phyloP scores from a whole-genome alignment of 2,888 invertebrate genomes.

The Nipponacmea schrenckii region DNA sequence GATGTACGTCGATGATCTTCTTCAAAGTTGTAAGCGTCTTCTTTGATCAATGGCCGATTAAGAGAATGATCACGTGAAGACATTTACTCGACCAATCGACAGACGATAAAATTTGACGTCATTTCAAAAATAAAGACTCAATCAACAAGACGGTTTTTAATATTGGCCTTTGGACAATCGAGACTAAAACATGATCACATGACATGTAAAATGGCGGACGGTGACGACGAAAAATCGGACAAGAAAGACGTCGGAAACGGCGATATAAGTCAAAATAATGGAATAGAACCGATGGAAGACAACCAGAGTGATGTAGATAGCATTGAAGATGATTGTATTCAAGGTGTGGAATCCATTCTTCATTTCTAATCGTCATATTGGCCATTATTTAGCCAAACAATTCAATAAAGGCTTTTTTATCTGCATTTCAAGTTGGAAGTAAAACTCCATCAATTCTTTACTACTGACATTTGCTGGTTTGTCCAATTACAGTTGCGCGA shows the following conservation, averaged over 20 bases:
- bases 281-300: slow-evolving; percentile 15
- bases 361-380: background rate
- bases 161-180: background rate
- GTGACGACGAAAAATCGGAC: slow-evolving; percentile 19
- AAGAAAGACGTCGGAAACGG: slow-evolving; percentile 17
- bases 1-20: too few species aligned
- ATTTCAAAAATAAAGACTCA: background rate
- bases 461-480: too few species aligned
- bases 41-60: too few species aligned
- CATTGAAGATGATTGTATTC: slow-evolving; percentile 27
- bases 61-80: too few species aligned
- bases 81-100: too few species aligned
- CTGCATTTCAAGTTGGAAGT: too few species aligned
- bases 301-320: slow-evolving; percentile 19
- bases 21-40: too few species aligned
- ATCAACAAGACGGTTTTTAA: too few species aligned
- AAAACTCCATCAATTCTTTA: too few species aligned
- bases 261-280: slow-evolving; percentile 13
- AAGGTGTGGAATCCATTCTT: slow-evolving; percentile 22
- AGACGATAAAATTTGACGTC: background rate
- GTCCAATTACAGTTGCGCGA: too few species aligned
- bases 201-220: slow-evolving; percentile 39
- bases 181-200: background rate
- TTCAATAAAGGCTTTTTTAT: too few species aligned
- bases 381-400: too few species aligned